Base-by-base conservation (phyloP, 2,797 vertebrate species). In the Etheostoma perlongum region DNA sequence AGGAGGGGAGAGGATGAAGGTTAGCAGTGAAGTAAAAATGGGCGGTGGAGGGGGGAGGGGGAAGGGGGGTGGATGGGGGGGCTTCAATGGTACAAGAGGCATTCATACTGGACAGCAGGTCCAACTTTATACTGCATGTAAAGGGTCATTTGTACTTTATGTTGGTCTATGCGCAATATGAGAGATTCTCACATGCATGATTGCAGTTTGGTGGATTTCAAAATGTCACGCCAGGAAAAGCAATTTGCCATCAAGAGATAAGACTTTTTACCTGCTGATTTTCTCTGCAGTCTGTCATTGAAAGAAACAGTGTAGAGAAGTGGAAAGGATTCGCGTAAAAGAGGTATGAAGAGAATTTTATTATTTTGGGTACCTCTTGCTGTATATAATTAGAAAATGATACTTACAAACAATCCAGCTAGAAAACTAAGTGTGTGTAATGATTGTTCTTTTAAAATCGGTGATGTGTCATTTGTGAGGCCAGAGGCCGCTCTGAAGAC, bases 401-500 rank as follows among this genome's bases (percentile, higher is more conserved):
- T 6, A 46, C 15, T 16, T 36, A 63, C 72, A 77, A 82, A 68
- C 46, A 64, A 69, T 65, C 54, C 54, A 70, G 30, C 44, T n/a
- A 67, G 42, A 6, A 27, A 62, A 67, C n/a, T 53, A 59, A 59
- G 54, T 27, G 14, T 21, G 30, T 12, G 33, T 40, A 13, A 70
- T 57, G 85, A 82, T 87, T 52, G 78, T 81, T 67, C 54, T 77
- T 40, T 80, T 58, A 51, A 70, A 63, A 75, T 57, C 2, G 49
- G 36, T 44, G 16, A 54, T 60, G 27, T 60, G 61, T 79, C 51
- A 16, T 60, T n/a, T 36, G 53, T 21, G 48, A 81, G 65, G 83
- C 76, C 82, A 81, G 10, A 12, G 36, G 83, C 51, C 57, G 67
- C 76, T 90, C 85, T 87, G 78, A 74, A 84, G 81, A 59, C 78